These are phyloP conservation scores for Nemopilema nomurai DNA, from an alignment of 30 jellyfish, hydroid and myxozoan species.

Conservation along the genomic window DNA sequence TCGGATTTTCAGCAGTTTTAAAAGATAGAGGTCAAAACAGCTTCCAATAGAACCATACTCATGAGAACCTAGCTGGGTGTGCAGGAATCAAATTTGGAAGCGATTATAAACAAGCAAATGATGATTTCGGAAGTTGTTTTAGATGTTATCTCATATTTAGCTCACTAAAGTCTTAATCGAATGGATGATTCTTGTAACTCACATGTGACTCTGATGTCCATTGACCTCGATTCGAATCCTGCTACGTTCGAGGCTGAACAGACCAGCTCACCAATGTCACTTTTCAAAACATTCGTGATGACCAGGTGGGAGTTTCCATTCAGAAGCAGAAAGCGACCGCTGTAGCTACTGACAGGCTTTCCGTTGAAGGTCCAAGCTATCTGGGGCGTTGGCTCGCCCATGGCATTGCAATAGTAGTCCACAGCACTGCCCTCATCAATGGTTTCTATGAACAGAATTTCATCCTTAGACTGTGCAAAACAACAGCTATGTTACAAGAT, in stretches of 20 bases:
- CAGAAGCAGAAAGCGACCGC: slow-evolving; percentile 38
- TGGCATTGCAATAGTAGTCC: slow-evolving; percentile 58
- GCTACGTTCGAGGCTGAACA: slow-evolving; percentile 52
- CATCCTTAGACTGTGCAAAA: too few relatives aligned
- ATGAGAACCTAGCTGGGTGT: too few relatives aligned
- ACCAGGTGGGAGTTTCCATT: slow-evolving; percentile 55
- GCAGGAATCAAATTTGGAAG: too few relatives aligned
- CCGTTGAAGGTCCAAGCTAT: slow-evolving; percentile 68
- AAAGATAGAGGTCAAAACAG: too few relatives aligned
- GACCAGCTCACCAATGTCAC: slow-evolving; percentile 44
- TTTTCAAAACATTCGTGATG: slow-evolving; percentile 22
- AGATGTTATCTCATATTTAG: too few relatives aligned
- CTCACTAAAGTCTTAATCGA: too few relatives aligned
- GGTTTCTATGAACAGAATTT: slow-evolving; percentile 12
- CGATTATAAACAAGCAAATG: too few relatives aligned
- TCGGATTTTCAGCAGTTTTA: too few relatives aligned
- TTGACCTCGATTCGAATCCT: slow-evolving; percentile 43
- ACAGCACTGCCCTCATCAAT: slow-evolving; percentile 65
- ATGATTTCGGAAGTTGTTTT: too few relatives aligned
- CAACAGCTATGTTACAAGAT: too few relatives aligned
- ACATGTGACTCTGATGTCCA: slow-evolving; percentile 40
- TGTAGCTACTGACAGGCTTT: slow-evolving; percentile 1
- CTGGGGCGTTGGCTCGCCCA: slow-evolving; percentile 66
- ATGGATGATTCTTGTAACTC: too few relatives aligned
- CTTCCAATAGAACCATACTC: too few relatives aligned